Percentiles rank a stretch among this genome's conserved stretches.
Conservation (phyloP, 2,797 vertebrate species). For the Leptodactylus fallax region DNA sequence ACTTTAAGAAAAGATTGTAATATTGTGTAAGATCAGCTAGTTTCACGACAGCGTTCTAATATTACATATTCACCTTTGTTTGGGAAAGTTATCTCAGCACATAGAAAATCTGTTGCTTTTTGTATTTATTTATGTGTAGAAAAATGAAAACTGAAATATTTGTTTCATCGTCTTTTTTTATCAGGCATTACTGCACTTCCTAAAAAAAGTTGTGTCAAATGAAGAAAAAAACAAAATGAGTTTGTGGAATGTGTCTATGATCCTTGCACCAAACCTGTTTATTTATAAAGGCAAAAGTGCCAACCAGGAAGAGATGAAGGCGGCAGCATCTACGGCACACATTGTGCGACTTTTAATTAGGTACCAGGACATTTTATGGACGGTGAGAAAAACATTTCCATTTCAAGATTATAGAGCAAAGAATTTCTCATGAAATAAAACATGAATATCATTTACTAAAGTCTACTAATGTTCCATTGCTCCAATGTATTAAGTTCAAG, state of each 20-base stretch:
- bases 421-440: not conserved
- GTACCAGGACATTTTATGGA: conserved; percentile 93
- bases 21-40: no score
- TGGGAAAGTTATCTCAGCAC: no score
- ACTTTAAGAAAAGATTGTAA: no score
- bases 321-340: conserved; percentile 84
- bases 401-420: not conserved
- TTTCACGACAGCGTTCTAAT: no score
- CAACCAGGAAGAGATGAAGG: conserved; percentile 85
- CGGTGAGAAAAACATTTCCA: conserved; percentile 75
- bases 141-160: no score
- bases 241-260: conserved; percentile 95
- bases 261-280: conserved; percentile 95
- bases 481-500: no score
- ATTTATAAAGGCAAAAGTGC: conserved; percentile 81
- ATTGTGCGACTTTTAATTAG: conserved; percentile 87
- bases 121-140: no score
- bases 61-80: no score
- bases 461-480: not conserved
- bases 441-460: not conserved
- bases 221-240: conserved; percentile 95
- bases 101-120: no score
- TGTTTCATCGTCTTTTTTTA: conserved; percentile 24
- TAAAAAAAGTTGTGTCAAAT: conserved; percentile 88
- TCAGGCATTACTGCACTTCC: conserved; percentile 90